Base-by-base conservation (phyloP, 2,113 vertebrate genomes). In the Acinonyx jubatus region DNA sequence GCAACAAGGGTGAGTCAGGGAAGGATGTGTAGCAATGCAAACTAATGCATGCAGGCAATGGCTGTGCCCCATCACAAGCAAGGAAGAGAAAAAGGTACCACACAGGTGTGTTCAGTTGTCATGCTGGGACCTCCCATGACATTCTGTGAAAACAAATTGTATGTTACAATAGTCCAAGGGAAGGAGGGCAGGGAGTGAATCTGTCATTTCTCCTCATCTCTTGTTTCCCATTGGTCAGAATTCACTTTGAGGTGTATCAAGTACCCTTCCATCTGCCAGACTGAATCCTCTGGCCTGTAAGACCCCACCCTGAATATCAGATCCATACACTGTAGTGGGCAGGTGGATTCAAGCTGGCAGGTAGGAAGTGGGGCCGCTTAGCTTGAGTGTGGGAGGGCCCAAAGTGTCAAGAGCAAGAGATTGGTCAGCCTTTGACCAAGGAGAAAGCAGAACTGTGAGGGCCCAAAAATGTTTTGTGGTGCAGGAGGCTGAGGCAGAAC, bases 31-130 rank as follows among this genome's bases (percentile, higher is more conserved):
- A 8, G 9, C 21, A 9, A 21, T 5, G 88, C 15, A 23, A 7
- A 25, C 0, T 11, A 57, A 55, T 10, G 36, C 25, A 6, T 5
- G 15, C 6, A 2, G 3, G 27, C 6, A 2, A 45, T 21, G 57
- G 48, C 38, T 9, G 16, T 16, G 16, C 10, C 38, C 14, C 4
- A 4, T 63, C 45, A 12, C 0, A 1, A 19, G 27, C 3, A 9
- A 12, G 23, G 65, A 63, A 45, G 25, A 80, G 63, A 1, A 3
- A 7, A 27, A 36, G 74, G 14, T 9, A 10, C 11, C 12, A 4
- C 7, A 11, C 15, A 55, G 55, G n/a, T 10, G 3, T 31, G 38
- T 36, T 52, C 27, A 8, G 1, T 4, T 18, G 50, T 38, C 38
- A 13, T 10, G 13, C 48, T 33, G 29, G 90, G 36, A 57, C 36